These are phyloP conservation scores for Myotis myotis DNA, from an alignment of 2,797 vertebrate genomes.

Conservation along the genomic window DNA sequence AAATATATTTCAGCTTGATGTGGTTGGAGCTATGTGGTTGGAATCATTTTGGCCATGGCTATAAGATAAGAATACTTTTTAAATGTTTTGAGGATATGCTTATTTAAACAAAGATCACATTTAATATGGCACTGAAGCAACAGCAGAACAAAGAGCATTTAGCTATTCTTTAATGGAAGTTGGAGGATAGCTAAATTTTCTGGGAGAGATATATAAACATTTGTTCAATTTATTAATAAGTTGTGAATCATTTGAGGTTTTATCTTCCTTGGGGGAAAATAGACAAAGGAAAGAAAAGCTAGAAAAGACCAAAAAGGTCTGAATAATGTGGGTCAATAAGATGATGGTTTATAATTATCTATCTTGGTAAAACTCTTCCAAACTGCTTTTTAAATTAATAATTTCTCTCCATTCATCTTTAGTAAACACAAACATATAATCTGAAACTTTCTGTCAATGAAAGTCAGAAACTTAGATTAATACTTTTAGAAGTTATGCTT, in stretches of 20 bases:
- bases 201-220: not conserved
- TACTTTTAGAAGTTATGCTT: not conserved
- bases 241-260: not conserved
- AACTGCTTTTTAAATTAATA: not conserved
- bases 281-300: not conserved
- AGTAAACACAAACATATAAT: not conserved
- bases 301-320: conserved; percentile 17
- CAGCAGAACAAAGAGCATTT: not conserved
- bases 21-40: not conserved
- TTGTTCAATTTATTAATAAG: conserved; percentile 13
- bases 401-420: not conserved
- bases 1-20: not conserved
- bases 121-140: not conserved
- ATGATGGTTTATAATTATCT: not conserved
- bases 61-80: not conserved
- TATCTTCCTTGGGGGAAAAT: not conserved
- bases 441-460: not conserved
- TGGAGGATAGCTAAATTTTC: not conserved
- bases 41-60: not conserved
- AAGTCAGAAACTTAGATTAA: not conserved
- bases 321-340: not conserved
- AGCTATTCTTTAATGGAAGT: not conserved
- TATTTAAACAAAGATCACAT: conserved; percentile 30
- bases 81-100: not conserved
- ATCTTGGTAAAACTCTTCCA: not conserved